phyloP scores from a whole-genome alignment of 2,888 invertebrate genomes.

The Carterocephalus palaemon region DNA sequence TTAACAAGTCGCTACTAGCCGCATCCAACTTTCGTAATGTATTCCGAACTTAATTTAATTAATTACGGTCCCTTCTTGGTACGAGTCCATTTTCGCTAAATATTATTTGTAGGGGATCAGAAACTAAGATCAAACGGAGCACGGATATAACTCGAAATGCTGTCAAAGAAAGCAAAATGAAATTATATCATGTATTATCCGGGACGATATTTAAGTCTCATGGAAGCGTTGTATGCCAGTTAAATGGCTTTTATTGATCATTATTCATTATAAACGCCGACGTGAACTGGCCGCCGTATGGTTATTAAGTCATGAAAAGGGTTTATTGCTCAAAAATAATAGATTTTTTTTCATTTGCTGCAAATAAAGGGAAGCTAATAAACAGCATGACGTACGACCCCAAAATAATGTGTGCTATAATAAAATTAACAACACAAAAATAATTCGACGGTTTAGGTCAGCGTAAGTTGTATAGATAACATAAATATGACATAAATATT shows the following conservation, averaged over 20 bases:
- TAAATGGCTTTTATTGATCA: conserved; percentile 63
- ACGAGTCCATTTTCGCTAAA: conserved; percentile 66
- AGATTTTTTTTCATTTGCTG: conserved; percentile 16
- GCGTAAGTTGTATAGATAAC: too few relatives aligned
- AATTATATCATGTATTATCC: conserved; percentile 41
- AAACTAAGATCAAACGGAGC: conserved; percentile 62
- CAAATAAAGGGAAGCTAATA: conserved; percentile 3
- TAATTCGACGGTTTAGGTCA: too few relatives aligned
- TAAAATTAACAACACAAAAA: too few relatives aligned
- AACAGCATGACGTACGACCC: too few relatives aligned
- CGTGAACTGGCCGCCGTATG: conserved; percentile 48
- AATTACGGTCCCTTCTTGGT: conserved; percentile 62
- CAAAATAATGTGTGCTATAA: too few relatives aligned
- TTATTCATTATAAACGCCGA: conserved; percentile 64
- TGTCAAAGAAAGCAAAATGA: conserved; percentile 48
- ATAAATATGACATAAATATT: too few relatives aligned
- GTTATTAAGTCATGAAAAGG: conserved; percentile 62
- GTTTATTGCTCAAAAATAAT: conserved; percentile 38
- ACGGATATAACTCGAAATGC: conserved; percentile 44
- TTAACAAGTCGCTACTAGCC: conserved; percentile 69
- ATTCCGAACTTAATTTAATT: conserved; percentile 76
- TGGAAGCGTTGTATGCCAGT: conserved; percentile 49
- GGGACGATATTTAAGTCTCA: conserved; percentile 42
- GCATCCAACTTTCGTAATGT: conserved; percentile 67
- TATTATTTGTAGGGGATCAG: conserved; percentile 63